A percentile compares a stretch with the other conserved stretches of the same genome.
phyloP scores from a whole-genome alignment of 2,888 invertebrate species.

The Acleris cristana region DNA sequence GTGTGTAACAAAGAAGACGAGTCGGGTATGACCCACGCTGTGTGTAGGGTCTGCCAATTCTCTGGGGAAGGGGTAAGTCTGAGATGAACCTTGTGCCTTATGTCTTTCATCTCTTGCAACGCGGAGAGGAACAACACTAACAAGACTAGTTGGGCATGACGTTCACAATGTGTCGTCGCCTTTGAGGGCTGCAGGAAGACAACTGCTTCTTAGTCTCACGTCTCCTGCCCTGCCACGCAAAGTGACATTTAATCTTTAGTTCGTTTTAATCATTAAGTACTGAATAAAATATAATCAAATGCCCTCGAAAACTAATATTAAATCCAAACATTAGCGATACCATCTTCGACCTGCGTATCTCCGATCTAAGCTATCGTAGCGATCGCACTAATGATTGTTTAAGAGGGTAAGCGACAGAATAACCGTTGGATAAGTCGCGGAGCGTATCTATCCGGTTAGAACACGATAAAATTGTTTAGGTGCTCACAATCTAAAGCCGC shows the following conservation, averaged over 20 bases:
- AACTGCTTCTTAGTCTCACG: too few species aligned
- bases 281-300: not conserved
- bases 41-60: constrained; percentile 95
- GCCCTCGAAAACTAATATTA: not conserved
- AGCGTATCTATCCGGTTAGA: constrained; percentile 7
- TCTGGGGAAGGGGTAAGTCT: constrained; percentile 90
- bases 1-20: constrained; percentile 87
- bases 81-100: not conserved
- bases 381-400: constrained; percentile 5
- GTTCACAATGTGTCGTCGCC: too few species aligned
- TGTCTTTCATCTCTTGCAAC: not conserved
- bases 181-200: too few species aligned
- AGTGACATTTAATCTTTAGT: too few species aligned
- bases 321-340: constrained; percentile 1
- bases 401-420: constrained; percentile 9
- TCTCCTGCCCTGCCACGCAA: too few species aligned
- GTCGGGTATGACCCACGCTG: constrained; percentile 97
- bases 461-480: constrained; percentile 3
- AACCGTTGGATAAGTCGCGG: constrained; percentile 3
- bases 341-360: constrained; percentile 1
- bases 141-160: constrained; percentile 98
- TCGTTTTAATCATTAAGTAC: not conserved
- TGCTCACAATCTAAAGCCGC: not conserved
- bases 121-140: constrained; percentile 48
- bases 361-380: constrained; percentile 1